A percentile compares a stretch with the other conserved stretches of the same genome.
Conservation (phyloP, 2,888 invertebrate species). For the Ophioninae sp. region DNA sequence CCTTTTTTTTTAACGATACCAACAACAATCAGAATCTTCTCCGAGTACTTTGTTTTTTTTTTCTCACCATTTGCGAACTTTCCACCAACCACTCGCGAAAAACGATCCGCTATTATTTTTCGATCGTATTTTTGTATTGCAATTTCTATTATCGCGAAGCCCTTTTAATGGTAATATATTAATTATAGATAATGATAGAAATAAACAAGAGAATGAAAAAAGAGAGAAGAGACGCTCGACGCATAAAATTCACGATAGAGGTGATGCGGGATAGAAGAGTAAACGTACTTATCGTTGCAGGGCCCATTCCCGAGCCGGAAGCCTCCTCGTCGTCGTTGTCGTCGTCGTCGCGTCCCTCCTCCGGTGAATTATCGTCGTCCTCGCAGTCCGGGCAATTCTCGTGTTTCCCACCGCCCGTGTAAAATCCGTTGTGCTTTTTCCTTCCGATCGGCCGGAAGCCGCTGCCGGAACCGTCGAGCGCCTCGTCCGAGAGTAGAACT, state of each 20-base stretch:
- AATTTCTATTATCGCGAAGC: too few relatives aligned
- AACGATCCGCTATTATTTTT: too few relatives aligned
- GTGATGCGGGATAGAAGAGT: too few relatives aligned
- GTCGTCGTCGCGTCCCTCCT: constrained; percentile 68
- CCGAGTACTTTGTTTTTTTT: not conserved
- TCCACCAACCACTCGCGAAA: too few relatives aligned
- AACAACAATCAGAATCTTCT: not conserved
- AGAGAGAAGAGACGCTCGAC: not conserved
- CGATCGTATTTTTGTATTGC: too few relatives aligned
- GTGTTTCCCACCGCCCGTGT: constrained; percentile 68
- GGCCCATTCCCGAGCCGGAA: constrained; percentile 76
- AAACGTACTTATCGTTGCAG: constrained; percentile 69
- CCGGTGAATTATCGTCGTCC: constrained; percentile 61
- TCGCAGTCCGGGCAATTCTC: constrained; percentile 68
- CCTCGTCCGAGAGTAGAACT: constrained; percentile 76
- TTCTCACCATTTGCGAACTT: not conserved
- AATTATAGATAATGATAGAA: too few relatives aligned
- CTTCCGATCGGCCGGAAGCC: constrained; percentile 73
- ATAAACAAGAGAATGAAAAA: not conserved
- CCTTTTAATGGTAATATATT: too few relatives aligned
- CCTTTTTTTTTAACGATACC: constrained; percentile 34
- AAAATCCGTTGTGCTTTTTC: constrained; percentile 62
- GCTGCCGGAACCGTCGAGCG: constrained; percentile 78
- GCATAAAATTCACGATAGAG: too few relatives aligned
- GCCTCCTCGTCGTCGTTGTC: constrained; percentile 73